Evolutionary conservation across 2,888 invertebrate genomes (phyloP).

Genomic region (Clivina fossor): DNA sequence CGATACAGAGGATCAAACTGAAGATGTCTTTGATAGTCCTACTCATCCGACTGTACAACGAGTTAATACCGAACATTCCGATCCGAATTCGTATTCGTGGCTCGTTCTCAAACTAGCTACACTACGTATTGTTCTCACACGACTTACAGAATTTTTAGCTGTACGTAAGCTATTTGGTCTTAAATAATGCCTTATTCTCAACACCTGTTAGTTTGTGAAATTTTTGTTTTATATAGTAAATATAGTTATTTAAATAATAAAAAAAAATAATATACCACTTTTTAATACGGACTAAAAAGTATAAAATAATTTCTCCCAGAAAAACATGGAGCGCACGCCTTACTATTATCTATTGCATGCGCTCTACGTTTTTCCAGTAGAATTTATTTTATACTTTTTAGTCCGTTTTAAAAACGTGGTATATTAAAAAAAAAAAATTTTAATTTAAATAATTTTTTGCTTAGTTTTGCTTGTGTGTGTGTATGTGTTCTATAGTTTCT

Average conservation of each 20-base stretch:
- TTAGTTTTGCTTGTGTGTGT: no score
- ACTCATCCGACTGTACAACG: conserved; percentile 50
- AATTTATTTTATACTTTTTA: no score
- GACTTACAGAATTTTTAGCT: conserved; percentile 81
- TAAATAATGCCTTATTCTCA: background rate
- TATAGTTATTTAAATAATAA: background rate
- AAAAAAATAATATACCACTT: no score
- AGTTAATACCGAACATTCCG: conserved; percentile 79
- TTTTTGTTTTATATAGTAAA: background rate
- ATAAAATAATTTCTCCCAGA: no score
- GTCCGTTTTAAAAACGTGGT: no score
- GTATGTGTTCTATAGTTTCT: no score
- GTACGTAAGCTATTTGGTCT: conserved; percentile 41
- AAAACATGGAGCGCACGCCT: no score
- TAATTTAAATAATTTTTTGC: no score
- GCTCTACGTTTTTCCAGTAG: conserved; percentile 9
- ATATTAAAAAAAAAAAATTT: no score
- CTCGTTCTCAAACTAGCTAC: conserved; percentile 87
- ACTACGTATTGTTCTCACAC: conserved; percentile 78
- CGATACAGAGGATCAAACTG: conserved; percentile 74
- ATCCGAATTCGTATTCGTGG: conserved; percentile 96
- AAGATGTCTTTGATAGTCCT: conserved; percentile 72
- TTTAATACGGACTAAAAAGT: no score
- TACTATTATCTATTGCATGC: no score
- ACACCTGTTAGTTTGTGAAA: background rate